Percentiles rank a stretch among this genome's conserved stretches.
Evolutionary conservation across 2,113 vertebrate genomes (phyloP).

Genomic region (Scolopax mira): DNA sequence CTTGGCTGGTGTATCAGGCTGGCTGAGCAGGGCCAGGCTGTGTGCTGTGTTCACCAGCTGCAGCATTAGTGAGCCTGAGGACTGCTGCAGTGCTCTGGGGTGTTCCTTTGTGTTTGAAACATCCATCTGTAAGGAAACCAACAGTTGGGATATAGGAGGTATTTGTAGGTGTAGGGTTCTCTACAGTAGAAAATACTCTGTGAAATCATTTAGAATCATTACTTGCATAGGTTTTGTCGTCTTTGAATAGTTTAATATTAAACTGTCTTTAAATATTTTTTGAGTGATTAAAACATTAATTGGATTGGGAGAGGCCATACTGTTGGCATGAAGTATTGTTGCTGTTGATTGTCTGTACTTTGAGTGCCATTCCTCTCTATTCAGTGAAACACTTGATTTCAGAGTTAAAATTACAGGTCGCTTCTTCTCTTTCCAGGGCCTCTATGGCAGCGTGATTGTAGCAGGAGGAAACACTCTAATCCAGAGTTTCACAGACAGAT

Average conservation of each 20-base stretch:
- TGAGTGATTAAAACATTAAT: neutral
- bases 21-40: neutral
- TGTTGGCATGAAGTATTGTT: neutral
- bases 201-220: neutral
- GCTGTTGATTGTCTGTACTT: neutral
- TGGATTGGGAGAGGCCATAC: neutral
- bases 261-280: neutral
- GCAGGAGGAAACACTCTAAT: constrained; percentile 97
- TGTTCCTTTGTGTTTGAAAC: neutral
- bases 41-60: neutral
- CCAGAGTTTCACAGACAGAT: constrained; percentile 95
- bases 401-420: neutral
- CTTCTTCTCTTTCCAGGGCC: constrained; percentile 78
- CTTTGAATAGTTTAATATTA: neutral
- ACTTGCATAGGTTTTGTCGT: neutral
- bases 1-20: neutral
- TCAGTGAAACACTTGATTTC: neutral
- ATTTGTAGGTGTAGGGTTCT: neutral
- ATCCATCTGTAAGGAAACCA: neutral
- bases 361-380: fast-evolving
- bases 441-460: constrained; percentile 97
- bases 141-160: neutral
- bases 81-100: neutral
- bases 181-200: neutral
- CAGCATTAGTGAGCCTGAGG: neutral